Percentiles rank a stretch among this genome's conserved stretches.
Evolutionary conservation across 2,113 vertebrate genomes (phyloP).

Genomic region (Phalacrocorax aristotelis): DNA sequence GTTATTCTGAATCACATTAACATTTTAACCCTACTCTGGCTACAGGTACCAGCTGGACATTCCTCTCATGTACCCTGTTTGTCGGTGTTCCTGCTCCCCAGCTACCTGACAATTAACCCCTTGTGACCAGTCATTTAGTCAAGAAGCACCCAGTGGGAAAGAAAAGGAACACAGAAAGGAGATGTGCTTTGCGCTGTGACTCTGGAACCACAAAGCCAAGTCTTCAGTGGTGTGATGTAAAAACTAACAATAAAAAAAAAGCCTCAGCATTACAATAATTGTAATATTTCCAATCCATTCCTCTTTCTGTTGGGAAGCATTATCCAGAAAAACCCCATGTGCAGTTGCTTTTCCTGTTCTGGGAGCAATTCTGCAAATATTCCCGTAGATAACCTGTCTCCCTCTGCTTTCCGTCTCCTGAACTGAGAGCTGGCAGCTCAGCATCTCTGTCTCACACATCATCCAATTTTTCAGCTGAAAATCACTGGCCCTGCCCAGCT

Average conservation of each 20-base stretch:
- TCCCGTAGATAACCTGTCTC: not conserved
- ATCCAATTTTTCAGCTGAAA: not conserved
- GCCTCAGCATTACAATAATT: fast-evolving
- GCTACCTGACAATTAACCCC: not conserved
- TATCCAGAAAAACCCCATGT: not conserved
- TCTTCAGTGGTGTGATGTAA: not conserved
- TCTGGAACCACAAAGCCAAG: not conserved
- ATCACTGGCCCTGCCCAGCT: not conserved
- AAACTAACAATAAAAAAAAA: not conserved
- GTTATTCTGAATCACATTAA: not conserved
- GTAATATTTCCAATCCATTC: not conserved
- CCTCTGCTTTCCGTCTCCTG: not conserved
- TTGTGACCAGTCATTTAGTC: not conserved
- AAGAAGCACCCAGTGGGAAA: not conserved
- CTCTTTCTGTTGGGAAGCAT: not conserved
- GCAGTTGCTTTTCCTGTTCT: not conserved
- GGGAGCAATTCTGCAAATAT: not conserved
- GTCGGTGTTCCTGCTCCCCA: not conserved
- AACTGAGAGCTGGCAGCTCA: not conserved
- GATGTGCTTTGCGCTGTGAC: not conserved
- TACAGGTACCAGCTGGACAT: not conserved
- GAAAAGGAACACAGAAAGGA: not conserved
- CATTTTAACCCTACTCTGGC: not conserved
- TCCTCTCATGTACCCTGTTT: not conserved
- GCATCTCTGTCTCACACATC: not conserved